Evolutionary conservation across 30 jellyfish, hydroid and myxozoan genomes (phyloP).

Genomic region (Aurelia coerulea): DNA sequence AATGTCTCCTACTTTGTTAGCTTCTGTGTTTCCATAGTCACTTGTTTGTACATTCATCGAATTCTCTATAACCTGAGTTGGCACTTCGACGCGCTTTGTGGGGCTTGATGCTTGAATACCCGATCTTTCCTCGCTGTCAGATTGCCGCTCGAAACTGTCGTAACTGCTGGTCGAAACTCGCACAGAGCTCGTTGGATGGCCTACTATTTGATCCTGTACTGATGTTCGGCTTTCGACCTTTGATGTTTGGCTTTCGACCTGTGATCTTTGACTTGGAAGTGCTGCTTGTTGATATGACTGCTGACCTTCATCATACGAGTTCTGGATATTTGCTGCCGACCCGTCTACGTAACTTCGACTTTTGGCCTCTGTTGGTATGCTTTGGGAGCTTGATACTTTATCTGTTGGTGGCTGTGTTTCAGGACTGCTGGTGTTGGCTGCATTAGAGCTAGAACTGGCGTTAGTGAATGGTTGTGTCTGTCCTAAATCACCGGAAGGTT

Average conservation of each 20-base stretch:
- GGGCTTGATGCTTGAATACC: not conserved
- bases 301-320: not conserved
- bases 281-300: not conserved
- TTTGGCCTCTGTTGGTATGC: not conserved
- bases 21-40: not conserved
- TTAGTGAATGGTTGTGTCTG: too few species aligned
- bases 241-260: not conserved
- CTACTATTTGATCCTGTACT: not conserved
- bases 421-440: not conserved
- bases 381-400: not conserved
- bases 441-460: not conserved
- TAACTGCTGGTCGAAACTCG: too few species aligned
- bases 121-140: not conserved
- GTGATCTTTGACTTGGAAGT: conserved; percentile 17
- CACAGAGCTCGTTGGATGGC: not conserved
- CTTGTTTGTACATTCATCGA: not conserved
- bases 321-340: not conserved
- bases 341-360: not conserved
- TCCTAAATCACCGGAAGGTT: not conserved
- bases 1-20: not conserved
- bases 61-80: not conserved
- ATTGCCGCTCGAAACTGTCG: not conserved
- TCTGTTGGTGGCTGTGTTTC: not conserved
- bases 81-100: conserved; percentile 3
- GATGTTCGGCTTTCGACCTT: not conserved